phyloP scores from a whole-genome alignment of 2,797 vertebrate genomes.

The Acipenser ruthenus region DNA sequence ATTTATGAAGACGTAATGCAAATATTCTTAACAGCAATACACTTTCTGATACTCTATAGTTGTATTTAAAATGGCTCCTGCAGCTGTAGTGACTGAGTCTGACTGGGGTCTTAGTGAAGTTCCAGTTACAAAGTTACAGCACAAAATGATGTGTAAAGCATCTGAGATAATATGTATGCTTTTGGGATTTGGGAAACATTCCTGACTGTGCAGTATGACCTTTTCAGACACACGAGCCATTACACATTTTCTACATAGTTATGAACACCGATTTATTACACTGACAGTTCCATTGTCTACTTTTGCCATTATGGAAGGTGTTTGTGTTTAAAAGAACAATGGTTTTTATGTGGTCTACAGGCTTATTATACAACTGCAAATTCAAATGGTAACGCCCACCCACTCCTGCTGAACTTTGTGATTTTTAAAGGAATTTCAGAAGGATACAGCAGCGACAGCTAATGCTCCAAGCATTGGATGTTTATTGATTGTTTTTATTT shows the following conservation, averaged over 20 bases:
- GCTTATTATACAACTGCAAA: not conserved
- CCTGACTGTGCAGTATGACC: not conserved
- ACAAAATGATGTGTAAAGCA: not conserved
- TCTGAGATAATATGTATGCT: not conserved
- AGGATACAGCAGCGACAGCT: not conserved
- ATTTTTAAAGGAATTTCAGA: not conserved
- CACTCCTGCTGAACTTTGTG: not conserved
- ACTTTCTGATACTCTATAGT: too few relatives aligned
- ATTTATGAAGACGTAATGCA: too few relatives aligned
- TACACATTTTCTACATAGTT: not conserved
- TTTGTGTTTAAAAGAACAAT: slow-evolving; percentile 4
- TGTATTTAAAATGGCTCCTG: too few relatives aligned
- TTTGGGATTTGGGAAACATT: not conserved
- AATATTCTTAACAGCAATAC: too few relatives aligned
- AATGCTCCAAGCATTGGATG: too few relatives aligned
- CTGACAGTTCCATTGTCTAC: slow-evolving; percentile 5
- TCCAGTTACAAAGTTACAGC: too few relatives aligned
- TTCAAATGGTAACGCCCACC: not conserved
- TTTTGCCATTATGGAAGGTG: slow-evolving; percentile 1
- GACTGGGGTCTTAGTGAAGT: too few relatives aligned
- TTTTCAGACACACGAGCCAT: not conserved
- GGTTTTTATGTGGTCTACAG: not conserved
- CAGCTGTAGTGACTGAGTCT: too few relatives aligned
- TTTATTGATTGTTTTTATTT: too few relatives aligned
- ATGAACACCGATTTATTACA: slow-evolving; percentile 1